Evolutionary conservation across 2,797 vertebrate species (phyloP).

Genomic region (Erithacus rubecula): DNA sequence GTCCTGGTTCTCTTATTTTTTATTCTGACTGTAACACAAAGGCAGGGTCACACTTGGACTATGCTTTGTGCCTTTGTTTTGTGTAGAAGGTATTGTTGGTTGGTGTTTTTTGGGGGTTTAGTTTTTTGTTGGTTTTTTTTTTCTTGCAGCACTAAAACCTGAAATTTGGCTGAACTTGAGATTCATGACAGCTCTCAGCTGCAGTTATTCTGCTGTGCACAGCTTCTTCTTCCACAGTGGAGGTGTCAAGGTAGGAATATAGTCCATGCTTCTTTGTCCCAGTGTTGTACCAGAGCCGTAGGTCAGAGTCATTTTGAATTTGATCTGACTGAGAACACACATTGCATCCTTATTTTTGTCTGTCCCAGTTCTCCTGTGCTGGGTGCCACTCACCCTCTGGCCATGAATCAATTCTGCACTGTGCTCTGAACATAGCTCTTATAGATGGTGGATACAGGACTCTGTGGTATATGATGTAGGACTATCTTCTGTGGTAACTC

Average conservation of each 20-base stretch:
- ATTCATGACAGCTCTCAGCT: neutral
- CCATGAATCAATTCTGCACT: neutral
- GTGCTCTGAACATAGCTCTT: neutral
- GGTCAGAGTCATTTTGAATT: neutral
- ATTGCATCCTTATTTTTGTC: neutral
- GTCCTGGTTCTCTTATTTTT: neutral
- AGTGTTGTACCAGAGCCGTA: neutral
- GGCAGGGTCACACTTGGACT: neutral
- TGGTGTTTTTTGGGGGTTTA: neutral
- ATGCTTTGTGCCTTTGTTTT: neutral
- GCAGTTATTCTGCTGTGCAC: neutral
- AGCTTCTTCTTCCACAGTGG: neutral
- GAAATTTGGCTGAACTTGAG: neutral
- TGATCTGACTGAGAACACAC: neutral
- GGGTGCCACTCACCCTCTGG: neutral
- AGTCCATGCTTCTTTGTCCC: neutral
- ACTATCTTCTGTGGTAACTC: neutral
- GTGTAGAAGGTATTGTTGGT: neutral
- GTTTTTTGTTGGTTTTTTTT: neutral
- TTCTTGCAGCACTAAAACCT: neutral
- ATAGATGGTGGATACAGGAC: rapidly evolving
- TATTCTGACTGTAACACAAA: neutral
- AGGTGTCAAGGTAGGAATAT: neutral
- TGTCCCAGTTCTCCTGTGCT: neutral
- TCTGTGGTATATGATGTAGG: neutral